Percentiles rank a stretch among this genome's conserved stretches.
phyloP scores from a whole-genome alignment of 2,113 vertebrate genomes.

The Serranochromis macrocephalus region DNA sequence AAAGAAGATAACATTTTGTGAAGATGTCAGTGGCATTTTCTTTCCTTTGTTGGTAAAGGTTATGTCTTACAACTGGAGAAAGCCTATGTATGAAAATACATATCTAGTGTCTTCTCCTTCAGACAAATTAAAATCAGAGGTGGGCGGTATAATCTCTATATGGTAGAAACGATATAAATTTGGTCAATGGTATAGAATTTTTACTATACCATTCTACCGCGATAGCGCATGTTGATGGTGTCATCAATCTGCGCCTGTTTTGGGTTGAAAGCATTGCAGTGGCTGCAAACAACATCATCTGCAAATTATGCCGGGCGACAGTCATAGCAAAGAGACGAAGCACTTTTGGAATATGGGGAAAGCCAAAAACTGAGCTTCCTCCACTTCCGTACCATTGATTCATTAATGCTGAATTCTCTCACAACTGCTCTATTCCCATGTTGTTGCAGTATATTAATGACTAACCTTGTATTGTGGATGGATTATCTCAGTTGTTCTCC shows the following conservation, averaged over 20 bases:
- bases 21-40: not conserved
- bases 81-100: not conserved
- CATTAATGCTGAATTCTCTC: not conserved
- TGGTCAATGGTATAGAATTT: not conserved
- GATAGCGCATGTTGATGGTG: not conserved
- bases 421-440: fast-evolving
- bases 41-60: not conserved
- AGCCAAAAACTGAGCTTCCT: not conserved
- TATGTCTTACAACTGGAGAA: not conserved
- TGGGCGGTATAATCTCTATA: not conserved
- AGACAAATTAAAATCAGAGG: not conserved
- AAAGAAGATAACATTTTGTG: not conserved
- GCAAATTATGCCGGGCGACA: not conserved
- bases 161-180: not conserved
- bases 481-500: not conserved
- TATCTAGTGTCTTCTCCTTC: not conserved
- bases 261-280: not conserved
- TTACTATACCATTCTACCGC: not conserved
- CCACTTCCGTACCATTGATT: not conserved
- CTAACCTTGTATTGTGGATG: not conserved
- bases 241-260: not conserved
- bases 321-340: not conserved
- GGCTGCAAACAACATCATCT: fast-evolving
- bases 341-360: not conserved
- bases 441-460: not conserved